Conservation (phyloP, 2,888 invertebrate genomes). For the Oxycera nigricornis region DNA sequence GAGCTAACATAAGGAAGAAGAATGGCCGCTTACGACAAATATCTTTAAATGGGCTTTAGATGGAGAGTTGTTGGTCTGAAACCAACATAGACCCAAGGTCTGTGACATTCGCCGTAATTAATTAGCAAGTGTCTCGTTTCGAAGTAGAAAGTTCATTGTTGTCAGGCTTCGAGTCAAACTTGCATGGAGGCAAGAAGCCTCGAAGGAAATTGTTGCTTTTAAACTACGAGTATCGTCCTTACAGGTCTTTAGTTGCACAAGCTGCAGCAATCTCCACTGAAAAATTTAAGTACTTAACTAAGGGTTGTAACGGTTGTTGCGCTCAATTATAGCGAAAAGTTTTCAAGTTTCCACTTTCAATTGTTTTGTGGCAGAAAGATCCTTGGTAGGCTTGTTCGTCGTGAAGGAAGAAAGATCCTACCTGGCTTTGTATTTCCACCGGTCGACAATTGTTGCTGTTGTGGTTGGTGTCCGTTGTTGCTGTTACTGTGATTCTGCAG, state of each 20-base stretch:
- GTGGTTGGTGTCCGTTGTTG: conserved; percentile 53
- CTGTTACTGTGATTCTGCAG: conserved; percentile 50
- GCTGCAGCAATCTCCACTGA: conserved; percentile 1
- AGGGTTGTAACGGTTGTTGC: conserved; percentile 2
- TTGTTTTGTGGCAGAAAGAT: neutral
- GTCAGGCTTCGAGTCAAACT: conserved; percentile 19
- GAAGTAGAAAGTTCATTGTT: neutral
- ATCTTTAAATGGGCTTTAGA: neutral
- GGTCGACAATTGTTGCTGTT: conserved; percentile 53
- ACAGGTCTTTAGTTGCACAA: neutral
- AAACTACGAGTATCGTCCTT: neutral
- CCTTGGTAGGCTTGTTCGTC: neutral
- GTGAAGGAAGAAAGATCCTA: conserved; percentile 49
- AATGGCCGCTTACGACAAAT: neutral
- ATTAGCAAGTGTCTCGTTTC: conserved; percentile 25
- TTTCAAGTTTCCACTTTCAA: conserved; percentile 21
- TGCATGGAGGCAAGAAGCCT: neutral
- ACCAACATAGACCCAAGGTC: neutral
- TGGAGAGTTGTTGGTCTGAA: neutral
- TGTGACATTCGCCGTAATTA: conserved; percentile 13
- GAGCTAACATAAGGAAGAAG: neutral
- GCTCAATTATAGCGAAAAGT: conserved; percentile 21
- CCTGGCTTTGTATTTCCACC: conserved; percentile 57
- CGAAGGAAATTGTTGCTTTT: neutral
- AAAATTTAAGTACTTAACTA: conserved; percentile 27